Conservation (phyloP, 2,888 invertebrate genomes). For the Silvanus unidentatus region DNA sequence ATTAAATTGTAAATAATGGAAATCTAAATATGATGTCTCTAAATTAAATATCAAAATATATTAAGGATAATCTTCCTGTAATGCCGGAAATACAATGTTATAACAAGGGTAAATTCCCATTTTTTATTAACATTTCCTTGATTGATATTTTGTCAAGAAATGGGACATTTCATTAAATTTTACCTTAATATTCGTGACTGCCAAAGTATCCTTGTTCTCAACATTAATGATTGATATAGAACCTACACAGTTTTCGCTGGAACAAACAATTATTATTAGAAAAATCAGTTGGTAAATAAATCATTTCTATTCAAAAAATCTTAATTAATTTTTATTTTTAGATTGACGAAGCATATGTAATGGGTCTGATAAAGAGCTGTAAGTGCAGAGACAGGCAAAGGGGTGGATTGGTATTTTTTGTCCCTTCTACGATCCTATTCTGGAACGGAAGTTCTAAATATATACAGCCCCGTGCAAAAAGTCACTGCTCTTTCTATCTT, state of each 20-base stretch:
- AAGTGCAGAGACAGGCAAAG: slow-evolving; percentile 14
- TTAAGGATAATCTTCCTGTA: too few species aligned
- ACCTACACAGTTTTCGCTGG: slow-evolving; percentile 39
- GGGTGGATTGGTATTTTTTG: neutral
- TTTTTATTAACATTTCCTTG: too few species aligned
- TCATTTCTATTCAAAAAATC: slow-evolving; percentile 6
- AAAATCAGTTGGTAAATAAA: slow-evolving; percentile 4
- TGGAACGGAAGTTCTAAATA: slow-evolving; percentile 26
- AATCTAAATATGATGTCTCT: too few species aligned
- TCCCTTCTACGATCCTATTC: neutral
- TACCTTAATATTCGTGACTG: slow-evolving; percentile 59
- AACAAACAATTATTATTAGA: slow-evolving; percentile 18
- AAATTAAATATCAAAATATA: too few species aligned
- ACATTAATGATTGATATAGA: slow-evolving; percentile 47
- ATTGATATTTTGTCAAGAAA: too few species aligned
- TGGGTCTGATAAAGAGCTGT: neutral
- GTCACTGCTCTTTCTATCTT: slow-evolving; percentile 23
- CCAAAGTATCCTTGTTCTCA: slow-evolving; percentile 48
- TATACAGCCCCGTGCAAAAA: slow-evolving; percentile 27
- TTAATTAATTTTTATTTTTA: slow-evolving; percentile 7
- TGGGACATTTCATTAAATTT: too few species aligned
- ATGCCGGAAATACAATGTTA: too few species aligned
- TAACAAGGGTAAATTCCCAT: too few species aligned
- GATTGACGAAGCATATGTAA: too few species aligned
- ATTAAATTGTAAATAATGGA: too few species aligned